Evolutionary conservation across 2,888 invertebrate genomes (phyloP).

Genomic region (Gortyna flavago): DNA sequence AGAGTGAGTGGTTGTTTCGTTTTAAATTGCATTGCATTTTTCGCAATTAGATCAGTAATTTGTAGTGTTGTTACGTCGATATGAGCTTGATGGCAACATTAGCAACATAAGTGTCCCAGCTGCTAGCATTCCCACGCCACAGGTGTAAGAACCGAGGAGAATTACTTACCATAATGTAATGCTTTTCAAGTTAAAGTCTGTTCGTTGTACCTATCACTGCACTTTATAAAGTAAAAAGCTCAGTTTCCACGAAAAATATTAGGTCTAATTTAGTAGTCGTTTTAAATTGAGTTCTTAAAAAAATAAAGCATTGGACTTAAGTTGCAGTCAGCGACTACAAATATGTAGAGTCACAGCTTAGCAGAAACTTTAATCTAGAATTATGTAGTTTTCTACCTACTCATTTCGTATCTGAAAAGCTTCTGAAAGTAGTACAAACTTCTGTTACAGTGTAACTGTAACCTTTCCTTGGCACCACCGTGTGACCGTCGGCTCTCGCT

Average conservation of each 20-base stretch:
- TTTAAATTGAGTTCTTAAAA: neutral
- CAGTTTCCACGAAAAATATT: neutral
- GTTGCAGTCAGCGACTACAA: neutral
- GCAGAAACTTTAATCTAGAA: neutral
- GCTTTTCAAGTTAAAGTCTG: slow-evolving; percentile 22
- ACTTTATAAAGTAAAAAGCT: neutral
- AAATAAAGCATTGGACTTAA: neutral
- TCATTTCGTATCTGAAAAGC: neutral
- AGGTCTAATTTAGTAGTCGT: neutral
- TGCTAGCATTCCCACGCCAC: slow-evolving; percentile 45
- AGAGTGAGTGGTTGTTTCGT: slow-evolving; percentile 29
- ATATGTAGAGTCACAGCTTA: neutral
- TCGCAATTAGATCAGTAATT: slow-evolving; percentile 53
- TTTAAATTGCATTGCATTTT: slow-evolving; percentile 35
- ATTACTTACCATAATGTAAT: slow-evolving; percentile 30
- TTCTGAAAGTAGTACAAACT: neutral
- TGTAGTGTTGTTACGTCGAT: slow-evolving; percentile 42
- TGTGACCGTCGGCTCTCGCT: slow-evolving; percentile 71
- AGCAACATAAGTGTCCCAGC: slow-evolving; percentile 40
- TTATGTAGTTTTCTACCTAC: neutral
- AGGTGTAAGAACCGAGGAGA: slow-evolving; percentile 45
- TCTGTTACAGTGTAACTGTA: neutral
- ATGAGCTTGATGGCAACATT: slow-evolving; percentile 24
- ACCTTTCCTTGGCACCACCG: slow-evolving; percentile 53
- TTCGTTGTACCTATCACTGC: slow-evolving; percentile 21